Conservation (phyloP, 1,140 invertebrate species). For the Cherax destructor region DNA sequence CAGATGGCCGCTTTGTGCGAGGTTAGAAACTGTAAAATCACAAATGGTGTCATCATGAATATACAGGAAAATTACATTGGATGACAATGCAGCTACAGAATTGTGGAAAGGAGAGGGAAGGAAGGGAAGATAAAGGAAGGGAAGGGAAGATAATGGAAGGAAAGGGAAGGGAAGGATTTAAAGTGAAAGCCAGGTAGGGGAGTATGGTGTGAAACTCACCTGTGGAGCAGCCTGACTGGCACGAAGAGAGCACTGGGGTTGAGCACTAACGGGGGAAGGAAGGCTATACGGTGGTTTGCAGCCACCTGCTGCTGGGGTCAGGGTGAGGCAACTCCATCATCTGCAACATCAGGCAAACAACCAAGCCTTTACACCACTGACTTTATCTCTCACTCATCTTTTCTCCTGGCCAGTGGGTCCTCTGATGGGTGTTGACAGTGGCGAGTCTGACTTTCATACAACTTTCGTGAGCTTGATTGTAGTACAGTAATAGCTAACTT, state of each 20-base stretch:
- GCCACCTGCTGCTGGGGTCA: slow-evolving; percentile 58
- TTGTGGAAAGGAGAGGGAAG: background rate
- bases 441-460: slow-evolving; percentile 4
- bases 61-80: background rate
- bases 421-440: slow-evolving; percentile 27
- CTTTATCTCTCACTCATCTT: slow-evolving; percentile 27
- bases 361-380: slow-evolving; percentile 60
- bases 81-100: background rate
- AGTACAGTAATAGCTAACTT: background rate
- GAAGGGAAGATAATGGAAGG: background rate
- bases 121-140: background rate
- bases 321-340: slow-evolving; percentile 61
- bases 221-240: slow-evolving; percentile 38
- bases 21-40: background rate
- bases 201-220: slow-evolving; percentile 45
- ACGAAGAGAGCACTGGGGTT: slow-evolving; percentile 30
- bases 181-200: slow-evolving; percentile 28
- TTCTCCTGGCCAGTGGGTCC: slow-evolving; percentile 34
- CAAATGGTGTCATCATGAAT: background rate
- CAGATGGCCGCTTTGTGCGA: background rate
- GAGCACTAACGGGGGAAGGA: slow-evolving; percentile 51
- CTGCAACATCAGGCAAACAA: slow-evolving; percentile 67
- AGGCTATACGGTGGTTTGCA: slow-evolving; percentile 67
- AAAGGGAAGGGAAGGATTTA: background rate
- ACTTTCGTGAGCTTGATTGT: background rate